phyloP scores from a whole-genome alignment of 2,888 invertebrate genomes.

The Tachina grossa region DNA sequence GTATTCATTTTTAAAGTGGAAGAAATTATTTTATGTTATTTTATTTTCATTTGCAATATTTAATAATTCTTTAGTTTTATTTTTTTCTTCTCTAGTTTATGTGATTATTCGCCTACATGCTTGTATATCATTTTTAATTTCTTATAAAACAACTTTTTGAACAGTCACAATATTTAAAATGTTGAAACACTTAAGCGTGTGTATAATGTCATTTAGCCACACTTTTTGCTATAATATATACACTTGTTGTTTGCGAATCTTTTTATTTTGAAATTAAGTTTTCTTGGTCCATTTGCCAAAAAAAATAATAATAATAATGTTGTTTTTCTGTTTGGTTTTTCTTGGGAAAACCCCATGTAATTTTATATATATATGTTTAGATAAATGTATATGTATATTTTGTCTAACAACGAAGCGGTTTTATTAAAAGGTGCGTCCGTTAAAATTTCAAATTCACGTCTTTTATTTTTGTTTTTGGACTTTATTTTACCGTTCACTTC shows the following conservation, averaged over 20 bases:
- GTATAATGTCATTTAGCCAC: slow-evolving; percentile 68
- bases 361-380: slow-evolving; percentile 21
- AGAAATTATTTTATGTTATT: slow-evolving; percentile 73
- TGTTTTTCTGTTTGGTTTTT: slow-evolving; percentile 74
- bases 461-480: slow-evolving; percentile 24
- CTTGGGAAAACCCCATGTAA: slow-evolving; percentile 81
- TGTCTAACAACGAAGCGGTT: slow-evolving; percentile 32
- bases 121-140: not conserved
- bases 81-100: slow-evolving; percentile 3
- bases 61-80: slow-evolving; percentile 8
- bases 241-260: slow-evolving; percentile 35
- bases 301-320: not conserved
- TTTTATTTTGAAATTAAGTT: slow-evolving; percentile 47
- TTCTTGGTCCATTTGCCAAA: slow-evolving; percentile 61
- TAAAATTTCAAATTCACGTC: slow-evolving; percentile 45
- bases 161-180: slow-evolving; percentile 52
- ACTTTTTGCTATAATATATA: slow-evolving; percentile 54
- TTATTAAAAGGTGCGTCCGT: slow-evolving; percentile 42
- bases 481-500: slow-evolving; percentile 57
- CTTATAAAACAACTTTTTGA: slow-evolving; percentile 21
- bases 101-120: not conserved
- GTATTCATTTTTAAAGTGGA: slow-evolving; percentile 76
- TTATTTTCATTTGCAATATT: slow-evolving; percentile 33
- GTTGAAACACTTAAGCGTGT: slow-evolving; percentile 47
- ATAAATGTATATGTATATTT: slow-evolving; percentile 15